These are phyloP conservation scores for Parazoanthus darwini DNA, from an alignment of 92 coral and sea anemone species.

Conservation along the genomic window DNA sequence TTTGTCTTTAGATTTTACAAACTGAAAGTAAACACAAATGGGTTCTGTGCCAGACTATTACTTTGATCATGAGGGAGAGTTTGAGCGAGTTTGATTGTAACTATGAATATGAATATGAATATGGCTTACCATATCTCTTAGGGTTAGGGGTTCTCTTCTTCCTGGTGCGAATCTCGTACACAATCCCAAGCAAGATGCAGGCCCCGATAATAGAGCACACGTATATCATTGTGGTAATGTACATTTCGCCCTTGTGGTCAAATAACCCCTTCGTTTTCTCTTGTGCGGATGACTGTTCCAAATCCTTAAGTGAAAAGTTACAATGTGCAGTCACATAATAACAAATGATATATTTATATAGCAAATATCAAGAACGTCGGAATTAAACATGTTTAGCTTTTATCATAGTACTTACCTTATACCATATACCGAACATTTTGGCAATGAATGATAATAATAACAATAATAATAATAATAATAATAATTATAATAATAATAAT, in stretches of 20 bases:
- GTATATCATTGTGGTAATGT: slow-evolving; percentile 26
- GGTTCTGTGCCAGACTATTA: not conserved
- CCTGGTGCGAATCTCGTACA: slow-evolving; percentile 17
- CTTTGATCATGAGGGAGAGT: not conserved
- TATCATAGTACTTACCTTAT: too few relatives aligned
- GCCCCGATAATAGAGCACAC: slow-evolving; percentile 18
- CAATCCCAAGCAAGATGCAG: slow-evolving; percentile 21
- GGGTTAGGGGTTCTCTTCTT: slow-evolving; percentile 19
- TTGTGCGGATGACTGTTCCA: slow-evolving; percentile 37
- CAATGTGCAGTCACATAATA: not conserved
- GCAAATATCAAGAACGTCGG: too few relatives aligned
- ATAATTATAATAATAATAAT: too few relatives aligned
- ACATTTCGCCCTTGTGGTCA: slow-evolving; percentile 37
- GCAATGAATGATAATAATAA: too few relatives aligned
- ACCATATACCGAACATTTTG: too few relatives aligned
- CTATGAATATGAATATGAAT: not conserved
- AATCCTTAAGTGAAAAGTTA: not conserved
- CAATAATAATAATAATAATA: too few relatives aligned
- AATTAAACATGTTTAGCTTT: too few relatives aligned
- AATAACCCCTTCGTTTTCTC: slow-evolving; percentile 34
- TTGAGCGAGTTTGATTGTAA: not conserved
- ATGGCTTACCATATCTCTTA: slow-evolving; percentile 22
- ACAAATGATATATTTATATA: too few relatives aligned
- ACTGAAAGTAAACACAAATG: too few relatives aligned
- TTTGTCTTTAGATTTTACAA: too few relatives aligned